phyloP scores from a whole-genome alignment of 23 tunicate species.

The Ciona savignyi region DNA sequence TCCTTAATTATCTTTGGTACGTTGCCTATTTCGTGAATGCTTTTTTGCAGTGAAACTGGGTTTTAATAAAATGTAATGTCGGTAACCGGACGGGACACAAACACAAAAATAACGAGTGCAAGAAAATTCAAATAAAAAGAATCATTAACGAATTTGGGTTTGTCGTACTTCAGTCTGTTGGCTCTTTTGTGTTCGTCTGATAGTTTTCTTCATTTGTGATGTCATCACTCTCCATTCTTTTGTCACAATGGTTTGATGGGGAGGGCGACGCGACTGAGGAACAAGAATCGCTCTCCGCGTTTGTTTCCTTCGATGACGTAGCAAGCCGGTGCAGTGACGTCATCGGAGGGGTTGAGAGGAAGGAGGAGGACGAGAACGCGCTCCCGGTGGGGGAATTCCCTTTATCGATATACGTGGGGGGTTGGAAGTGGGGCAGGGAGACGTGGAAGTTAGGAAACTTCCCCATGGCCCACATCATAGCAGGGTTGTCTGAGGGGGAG shows the following conservation, averaged over 20 bases:
- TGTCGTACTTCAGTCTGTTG: neutral
- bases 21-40: too few relatives aligned
- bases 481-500: constrained; percentile 4
- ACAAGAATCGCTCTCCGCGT: neutral
- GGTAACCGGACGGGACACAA: neutral
- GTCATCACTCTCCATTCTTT: neutral
- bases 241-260: neutral
- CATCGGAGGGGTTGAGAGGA: constrained; percentile 4
- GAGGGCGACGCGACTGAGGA: neutral
- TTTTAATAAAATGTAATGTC: neutral
- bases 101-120: neutral
- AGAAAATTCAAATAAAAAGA: neutral
- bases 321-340: neutral
- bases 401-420: neutral
- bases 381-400: neutral
- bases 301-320: constrained; percentile 1
- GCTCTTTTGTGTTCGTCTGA: neutral
- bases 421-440: constrained; percentile 10
- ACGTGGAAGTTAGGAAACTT: constrained; percentile 33
- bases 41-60: too few relatives aligned
- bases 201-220: neutral
- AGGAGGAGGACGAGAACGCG: constrained; percentile 2
- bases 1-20: too few relatives aligned
- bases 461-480: constrained; percentile 15
- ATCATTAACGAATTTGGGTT: too few relatives aligned